Conservation (phyloP, 2,888 invertebrate genomes). For the Theretra japonica region DNA sequence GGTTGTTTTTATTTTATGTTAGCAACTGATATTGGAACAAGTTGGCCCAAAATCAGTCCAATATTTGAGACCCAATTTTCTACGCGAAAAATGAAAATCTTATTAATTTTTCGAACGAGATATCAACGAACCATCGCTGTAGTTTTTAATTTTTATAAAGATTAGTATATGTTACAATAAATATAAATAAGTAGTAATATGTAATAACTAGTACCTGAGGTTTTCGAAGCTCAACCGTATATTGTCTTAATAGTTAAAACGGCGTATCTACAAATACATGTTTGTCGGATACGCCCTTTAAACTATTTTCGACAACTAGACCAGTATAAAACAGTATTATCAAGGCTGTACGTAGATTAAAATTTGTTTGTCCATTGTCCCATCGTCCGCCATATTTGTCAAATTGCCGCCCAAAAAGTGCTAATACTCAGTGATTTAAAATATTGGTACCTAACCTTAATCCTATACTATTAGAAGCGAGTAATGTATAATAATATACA, state of each 20-base stretch:
- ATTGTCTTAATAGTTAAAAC: not conserved
- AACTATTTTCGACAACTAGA: not conserved
- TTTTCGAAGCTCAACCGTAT: not conserved
- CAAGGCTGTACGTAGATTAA: not conserved
- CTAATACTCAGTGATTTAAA: not conserved
- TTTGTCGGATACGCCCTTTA: not conserved
- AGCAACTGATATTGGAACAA: too few relatives aligned
- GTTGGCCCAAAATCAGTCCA: too few relatives aligned
- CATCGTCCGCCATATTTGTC: not conserved
- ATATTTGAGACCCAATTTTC: too few relatives aligned
- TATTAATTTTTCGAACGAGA: too few relatives aligned
- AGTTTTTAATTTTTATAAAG: not conserved
- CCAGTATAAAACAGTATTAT: conserved; percentile 6
- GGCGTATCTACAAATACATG: not conserved
- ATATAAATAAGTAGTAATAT: not conserved
- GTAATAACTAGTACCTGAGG: conserved; percentile 2
- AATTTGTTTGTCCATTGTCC: not conserved
- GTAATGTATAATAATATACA: too few relatives aligned
- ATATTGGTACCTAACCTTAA: too few relatives aligned
- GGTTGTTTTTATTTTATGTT: too few relatives aligned
- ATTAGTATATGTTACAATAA: not conserved
- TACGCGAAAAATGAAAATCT: too few relatives aligned
- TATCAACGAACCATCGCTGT: not conserved
- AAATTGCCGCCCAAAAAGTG: not conserved
- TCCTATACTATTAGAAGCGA: too few relatives aligned